Evolutionary conservation across 2,797 vertebrate species (phyloP), one percentile per base, ranked within the genome.

Genomic region (Scleropages formosus): DNA sequence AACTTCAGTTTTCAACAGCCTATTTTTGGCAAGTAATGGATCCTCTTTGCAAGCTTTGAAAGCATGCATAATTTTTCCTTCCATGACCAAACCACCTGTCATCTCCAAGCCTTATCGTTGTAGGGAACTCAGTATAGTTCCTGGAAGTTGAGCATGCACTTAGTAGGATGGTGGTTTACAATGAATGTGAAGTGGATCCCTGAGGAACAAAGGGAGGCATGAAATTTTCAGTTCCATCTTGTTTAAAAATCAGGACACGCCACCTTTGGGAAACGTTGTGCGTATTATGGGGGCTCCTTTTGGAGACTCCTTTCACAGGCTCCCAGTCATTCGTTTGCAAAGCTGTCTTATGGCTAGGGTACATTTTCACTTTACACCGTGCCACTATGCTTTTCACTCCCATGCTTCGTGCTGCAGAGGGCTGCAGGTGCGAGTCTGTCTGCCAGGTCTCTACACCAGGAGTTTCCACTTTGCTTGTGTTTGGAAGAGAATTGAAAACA

Each of bases 171-270:
- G 63, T 61, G 53, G 63, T 62, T 63, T 20, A 47, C 67, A 69
- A 53, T 76, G 79, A 75, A 70, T 44, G 20, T 16, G 27, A 31
- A 39, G 9, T 53, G 16, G 46, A 46, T 60, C 80, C 68, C 31
- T 72, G 63, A 27, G 44, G 71, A 66, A 47, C 26, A 11, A 12
- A 18, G 26, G 49, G 64, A 51, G 49, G 74, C 74, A 77, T 67
- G 60, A 24, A 73, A 71, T 76, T 75, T 78, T 78, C 71, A 74
- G 63, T 75, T 65, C 80, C 67, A 69, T 75, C 69, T 70, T 39
- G 44, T 75, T 78, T 72, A 63, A 65, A 70, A 84, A 79, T 77
- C 77, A 69, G 61, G 59, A 79, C 68, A 72, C 58, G 46, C 68
- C 44, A 47, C 64, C 75, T 74, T 77, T 58, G 49, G 72, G 58